A percentile compares a stretch with the other conserved stretches of the same genome.
phyloP scores from a whole-genome alignment of 2,113 vertebrate genomes.

The Pteropus alecto region DNA sequence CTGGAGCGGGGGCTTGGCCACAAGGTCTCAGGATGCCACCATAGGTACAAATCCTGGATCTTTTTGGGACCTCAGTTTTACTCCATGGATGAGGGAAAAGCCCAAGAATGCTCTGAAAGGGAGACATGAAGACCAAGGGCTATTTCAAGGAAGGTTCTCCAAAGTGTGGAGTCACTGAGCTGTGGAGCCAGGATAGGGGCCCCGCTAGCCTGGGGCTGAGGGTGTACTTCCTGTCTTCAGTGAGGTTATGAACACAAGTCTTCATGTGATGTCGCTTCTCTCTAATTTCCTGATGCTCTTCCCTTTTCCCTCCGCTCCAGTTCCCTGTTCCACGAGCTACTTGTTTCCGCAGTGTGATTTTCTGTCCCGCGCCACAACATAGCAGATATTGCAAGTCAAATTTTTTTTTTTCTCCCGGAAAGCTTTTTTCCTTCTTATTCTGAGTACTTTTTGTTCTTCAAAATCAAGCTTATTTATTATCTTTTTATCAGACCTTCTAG shows the following conservation, averaged over 20 bases:
- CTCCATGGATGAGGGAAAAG: rapidly evolving
- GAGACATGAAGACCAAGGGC: not conserved
- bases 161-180: not conserved
- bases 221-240: not conserved
- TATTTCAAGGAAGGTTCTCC: not conserved
- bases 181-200: rapidly evolving
- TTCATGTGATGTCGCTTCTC: rapidly evolving
- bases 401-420: not conserved
- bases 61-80: not conserved
- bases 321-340: not conserved
- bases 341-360: not conserved
- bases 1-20: not conserved
- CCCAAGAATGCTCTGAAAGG: not conserved
- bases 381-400: not conserved
- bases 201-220: too few relatives aligned
- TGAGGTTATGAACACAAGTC: not conserved
- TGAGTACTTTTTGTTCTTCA: not conserved
- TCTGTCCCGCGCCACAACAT: too few relatives aligned
- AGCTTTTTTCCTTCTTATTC: not conserved
- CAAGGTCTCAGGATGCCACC: not conserved
- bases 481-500: not conserved
- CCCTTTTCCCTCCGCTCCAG: not conserved
- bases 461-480: not conserved
- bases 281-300: not conserved
- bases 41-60: not conserved